phyloP scores from a whole-genome alignment of 2,797 vertebrate species.

The Oreortyx pictus region DNA sequence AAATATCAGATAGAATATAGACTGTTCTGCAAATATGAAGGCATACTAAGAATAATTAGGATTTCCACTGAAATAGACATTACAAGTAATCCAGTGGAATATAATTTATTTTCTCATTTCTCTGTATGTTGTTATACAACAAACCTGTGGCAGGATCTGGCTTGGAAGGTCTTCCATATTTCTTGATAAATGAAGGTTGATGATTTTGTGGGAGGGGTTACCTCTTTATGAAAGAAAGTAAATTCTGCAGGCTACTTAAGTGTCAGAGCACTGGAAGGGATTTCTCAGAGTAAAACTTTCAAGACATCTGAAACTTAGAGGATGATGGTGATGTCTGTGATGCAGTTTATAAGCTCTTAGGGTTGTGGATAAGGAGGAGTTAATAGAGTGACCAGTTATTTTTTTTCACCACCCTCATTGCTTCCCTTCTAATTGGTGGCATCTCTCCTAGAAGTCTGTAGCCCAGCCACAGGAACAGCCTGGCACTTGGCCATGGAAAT shows the following conservation, averaged over 20 bases:
- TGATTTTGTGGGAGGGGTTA: not conserved
- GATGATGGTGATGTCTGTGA: not conserved
- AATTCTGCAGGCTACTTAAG: not conserved
- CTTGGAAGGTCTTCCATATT: not conserved
- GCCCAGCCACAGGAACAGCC: not conserved
- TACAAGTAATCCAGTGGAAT: not conserved
- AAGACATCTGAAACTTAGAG: too few relatives aligned
- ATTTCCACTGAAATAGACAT: not conserved
- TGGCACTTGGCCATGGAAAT: not conserved
- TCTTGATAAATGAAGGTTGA: too few relatives aligned
- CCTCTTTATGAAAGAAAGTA: not conserved
- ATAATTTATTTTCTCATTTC: not conserved
- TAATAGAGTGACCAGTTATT: not conserved
- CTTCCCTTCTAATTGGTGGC: conserved; percentile 2
- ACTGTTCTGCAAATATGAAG: not conserved
- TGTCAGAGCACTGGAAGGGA: not conserved
- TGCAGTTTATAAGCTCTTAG: not conserved
- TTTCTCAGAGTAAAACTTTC: not conserved
- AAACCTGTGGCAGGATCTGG: not conserved
- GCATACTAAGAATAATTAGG: not conserved
- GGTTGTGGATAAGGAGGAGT: not conserved
- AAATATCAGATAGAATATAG: not conserved
- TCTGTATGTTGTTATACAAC: not conserved
- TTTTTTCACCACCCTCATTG: not conserved
- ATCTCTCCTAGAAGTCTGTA: not conserved